Evolutionary conservation across 2,888 invertebrate genomes (phyloP), one percentile per base, ranked within the genome.

Genomic region (Dromius quadrimaculatus): DNA sequence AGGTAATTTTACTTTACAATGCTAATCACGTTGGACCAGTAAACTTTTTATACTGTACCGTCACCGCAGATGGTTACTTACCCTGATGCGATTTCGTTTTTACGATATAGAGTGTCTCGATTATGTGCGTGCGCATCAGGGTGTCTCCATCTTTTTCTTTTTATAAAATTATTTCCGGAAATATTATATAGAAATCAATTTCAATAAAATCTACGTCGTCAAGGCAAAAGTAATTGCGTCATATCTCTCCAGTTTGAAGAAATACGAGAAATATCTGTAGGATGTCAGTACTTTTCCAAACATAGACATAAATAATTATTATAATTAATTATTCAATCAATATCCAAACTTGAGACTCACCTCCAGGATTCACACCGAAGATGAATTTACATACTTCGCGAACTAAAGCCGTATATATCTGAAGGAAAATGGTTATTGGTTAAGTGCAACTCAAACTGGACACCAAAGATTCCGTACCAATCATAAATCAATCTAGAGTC

Each of bases 31-130:
- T 54, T 11, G 32, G 28, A 1, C 54, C 54, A 54, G 54, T 54
- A 54, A 54, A 54, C 22, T 54, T 54, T 54, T 54, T 54, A 54
- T 54, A 54, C 54, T 20, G 28, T 15, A 54, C 32, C 54, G 23
- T 23, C 32, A 54, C 32, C 32, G 28, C 54, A 20, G 54, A 54
- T 54, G 54, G 54, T 32, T 54, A 54, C 54, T 54, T 54, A 54
- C 54, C 28, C 28, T 54, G 54, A 54, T 54, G 23, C 54, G 54
- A 54, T 54, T 54, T 19, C 32, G 54, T 54, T 54, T 54, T 54
- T 54, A 28, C 23, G 28, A 28, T 28, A 13, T 15, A 9, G 15
- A 23, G 28, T 54, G 54, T 54, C 54, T 32, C 54, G 54, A 54
- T 54, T 54, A 28, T 13, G 54, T 54, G 54, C 54, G 54, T 54